Evolutionary conservation across 2,113 vertebrate genomes (phyloP).

Genomic region (Rhinoderma darwinii): DNA sequence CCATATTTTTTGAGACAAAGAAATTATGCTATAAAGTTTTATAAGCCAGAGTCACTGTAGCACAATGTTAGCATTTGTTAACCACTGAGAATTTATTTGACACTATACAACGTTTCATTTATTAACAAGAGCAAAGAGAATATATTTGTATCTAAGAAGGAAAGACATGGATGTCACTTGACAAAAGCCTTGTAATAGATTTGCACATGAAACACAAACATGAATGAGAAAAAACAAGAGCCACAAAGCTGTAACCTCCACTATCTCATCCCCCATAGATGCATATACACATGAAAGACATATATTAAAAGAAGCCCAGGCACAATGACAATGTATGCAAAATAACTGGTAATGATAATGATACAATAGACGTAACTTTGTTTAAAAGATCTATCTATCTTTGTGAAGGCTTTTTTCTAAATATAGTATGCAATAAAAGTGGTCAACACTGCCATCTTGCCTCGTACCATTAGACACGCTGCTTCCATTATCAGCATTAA

Average conservation of each 20-base stretch:
- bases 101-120: background rate
- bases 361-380: background rate
- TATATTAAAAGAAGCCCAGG: background rate
- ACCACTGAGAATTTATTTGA: background rate
- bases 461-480: too few species aligned
- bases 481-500: too few species aligned
- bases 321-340: background rate
- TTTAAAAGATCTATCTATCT: too few species aligned
- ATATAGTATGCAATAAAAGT: too few species aligned
- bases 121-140: background rate
- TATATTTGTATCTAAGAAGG: background rate
- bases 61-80: background rate
- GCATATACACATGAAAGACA: background rate
- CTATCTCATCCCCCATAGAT: background rate
- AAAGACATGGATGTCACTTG: background rate
- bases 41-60: background rate
- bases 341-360: background rate
- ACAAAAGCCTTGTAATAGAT: constrained; percentile 22
- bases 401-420: too few species aligned
- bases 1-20: background rate
- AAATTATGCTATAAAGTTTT: background rate
- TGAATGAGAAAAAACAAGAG: background rate
- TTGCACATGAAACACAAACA: constrained; percentile 4
- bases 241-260: background rate
- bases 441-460: too few species aligned